These are phyloP conservation scores for Aselliscus stoliczkanus DNA, from an alignment of 2,797 vertebrate genomes.

Conservation along the genomic window DNA sequence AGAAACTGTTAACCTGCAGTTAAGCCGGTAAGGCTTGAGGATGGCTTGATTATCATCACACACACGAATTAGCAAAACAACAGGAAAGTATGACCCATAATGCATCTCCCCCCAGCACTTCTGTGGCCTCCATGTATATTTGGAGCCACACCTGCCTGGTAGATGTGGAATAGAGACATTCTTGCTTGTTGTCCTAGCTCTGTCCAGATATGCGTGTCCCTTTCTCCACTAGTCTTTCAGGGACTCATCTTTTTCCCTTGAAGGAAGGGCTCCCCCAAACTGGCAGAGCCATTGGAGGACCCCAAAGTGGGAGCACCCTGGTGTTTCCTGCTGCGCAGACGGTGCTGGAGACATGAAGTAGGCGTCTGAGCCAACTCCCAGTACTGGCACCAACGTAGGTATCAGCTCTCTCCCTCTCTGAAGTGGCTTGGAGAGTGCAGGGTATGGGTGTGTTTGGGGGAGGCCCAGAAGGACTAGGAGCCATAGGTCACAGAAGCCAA, in stretches of 20 bases:
- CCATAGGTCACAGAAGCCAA: background rate
- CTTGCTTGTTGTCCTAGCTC: background rate
- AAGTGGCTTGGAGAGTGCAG: background rate
- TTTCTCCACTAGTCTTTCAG: background rate
- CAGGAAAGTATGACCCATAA: background rate
- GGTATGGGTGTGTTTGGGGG: background rate
- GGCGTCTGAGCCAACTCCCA: background rate
- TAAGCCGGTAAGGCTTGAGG: background rate
- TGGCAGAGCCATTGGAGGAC: background rate
- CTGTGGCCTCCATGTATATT: background rate
- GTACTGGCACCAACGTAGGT: background rate
- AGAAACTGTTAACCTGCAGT: background rate
- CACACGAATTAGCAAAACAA: background rate
- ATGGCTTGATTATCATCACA: background rate
- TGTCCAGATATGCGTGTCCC: background rate
- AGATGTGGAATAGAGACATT: background rate
- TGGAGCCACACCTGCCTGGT: background rate
- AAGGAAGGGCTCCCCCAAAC: background rate
- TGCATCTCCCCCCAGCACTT: background rate
- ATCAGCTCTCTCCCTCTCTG: background rate
- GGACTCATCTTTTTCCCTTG: background rate
- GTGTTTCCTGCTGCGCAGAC: background rate
- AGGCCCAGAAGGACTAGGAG: background rate
- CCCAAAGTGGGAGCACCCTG: background rate
- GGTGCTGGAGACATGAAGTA: background rate